Conservation (phyloP, 2,888 invertebrate species). For the Aphrophora alni region DNA sequence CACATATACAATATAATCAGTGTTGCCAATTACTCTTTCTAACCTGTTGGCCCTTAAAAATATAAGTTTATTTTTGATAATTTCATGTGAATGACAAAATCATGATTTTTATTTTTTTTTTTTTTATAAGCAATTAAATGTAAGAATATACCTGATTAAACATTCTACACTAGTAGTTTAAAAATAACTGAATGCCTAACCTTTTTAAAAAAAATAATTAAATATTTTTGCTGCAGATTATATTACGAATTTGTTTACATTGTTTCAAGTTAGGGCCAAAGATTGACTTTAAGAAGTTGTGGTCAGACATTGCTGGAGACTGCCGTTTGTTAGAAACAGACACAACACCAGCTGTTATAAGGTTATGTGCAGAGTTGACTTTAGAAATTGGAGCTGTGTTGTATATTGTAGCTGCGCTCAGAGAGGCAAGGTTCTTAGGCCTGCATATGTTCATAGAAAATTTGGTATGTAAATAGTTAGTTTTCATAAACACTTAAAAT, state of each 20-base stretch:
- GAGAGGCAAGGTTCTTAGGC: slow-evolving; percentile 91
- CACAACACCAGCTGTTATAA: slow-evolving; percentile 67
- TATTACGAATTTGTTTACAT: background rate
- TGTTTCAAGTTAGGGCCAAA: background rate
- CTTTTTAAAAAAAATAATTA: too few species aligned
- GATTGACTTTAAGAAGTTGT: slow-evolving; percentile 65
- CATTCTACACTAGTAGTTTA: too few species aligned
- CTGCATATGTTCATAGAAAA: slow-evolving; percentile 94
- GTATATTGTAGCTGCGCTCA: slow-evolving; percentile 82
- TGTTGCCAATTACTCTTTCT: too few species aligned
- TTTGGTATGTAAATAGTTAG: slow-evolving; percentile 67
- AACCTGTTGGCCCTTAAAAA: too few species aligned
- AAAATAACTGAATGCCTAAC: too few species aligned
- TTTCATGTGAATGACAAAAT: too few species aligned
- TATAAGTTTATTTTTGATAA: too few species aligned
- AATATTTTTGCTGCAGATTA: too few species aligned
- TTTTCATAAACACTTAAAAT: background rate
- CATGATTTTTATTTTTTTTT: too few species aligned
- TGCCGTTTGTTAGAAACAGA: slow-evolving; percentile 73
- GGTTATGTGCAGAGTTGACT: slow-evolving; percentile 78
- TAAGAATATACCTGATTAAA: too few species aligned
- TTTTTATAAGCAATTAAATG: too few species aligned
- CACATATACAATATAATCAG: too few species aligned
- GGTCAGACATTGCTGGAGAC: slow-evolving; percentile 73
- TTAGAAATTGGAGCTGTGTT: slow-evolving; percentile 83